Base-by-base conservation (phyloP, 2,888 invertebrate genomes). In the Nomada lathburiana region DNA sequence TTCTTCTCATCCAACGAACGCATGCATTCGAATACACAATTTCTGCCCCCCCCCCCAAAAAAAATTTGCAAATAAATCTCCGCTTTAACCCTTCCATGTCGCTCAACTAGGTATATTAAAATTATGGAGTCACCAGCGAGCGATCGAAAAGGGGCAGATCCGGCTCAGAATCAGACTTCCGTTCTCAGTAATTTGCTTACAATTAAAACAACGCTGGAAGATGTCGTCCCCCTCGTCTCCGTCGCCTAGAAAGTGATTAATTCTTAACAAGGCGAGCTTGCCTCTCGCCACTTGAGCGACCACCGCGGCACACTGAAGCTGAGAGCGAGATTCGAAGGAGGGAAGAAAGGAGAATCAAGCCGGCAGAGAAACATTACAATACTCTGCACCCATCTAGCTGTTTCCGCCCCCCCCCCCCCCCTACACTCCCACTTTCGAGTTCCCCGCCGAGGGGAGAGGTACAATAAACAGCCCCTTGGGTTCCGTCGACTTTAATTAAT, bases 401-500 rank as follows among this genome's bases (percentile, higher is more conserved):
- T 53, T 11, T 5, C 47, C 73, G 23, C 18, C 26, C 23, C 53
- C 26, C 42, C 47, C 73, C n/a, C 18, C 26, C 23, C 53, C 26
- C 42, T 42, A 47, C 67, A 44, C 53, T 60, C 64, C 62, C 55
- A 36, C 42, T 18, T 50, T 47, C 55, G 60, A 62, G 52, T 52
- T 70, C 29, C 76, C 55, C 13, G 60, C 57, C n/a, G 20, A 20
- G 78, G 76, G 81, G 82, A 64, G 82, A 83, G 82, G 80, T 80
- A 89, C 85, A 88, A 88, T 86, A 88, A 86, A 85, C 85, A 83
- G 80, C 84, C 89, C 86, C 88, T 89, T 86, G 74, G 86, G 84
- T 89, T 89, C 88, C 87, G 82, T 86, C 87, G 90, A 90, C 89
- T 93, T 92, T 92, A 93, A 93, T 93, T 93, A 93, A 93, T 93